These are phyloP conservation scores for Hippocampus kuda DNA, from an alignment of 2,797 vertebrate genomes.

Conservation along the genomic window DNA sequence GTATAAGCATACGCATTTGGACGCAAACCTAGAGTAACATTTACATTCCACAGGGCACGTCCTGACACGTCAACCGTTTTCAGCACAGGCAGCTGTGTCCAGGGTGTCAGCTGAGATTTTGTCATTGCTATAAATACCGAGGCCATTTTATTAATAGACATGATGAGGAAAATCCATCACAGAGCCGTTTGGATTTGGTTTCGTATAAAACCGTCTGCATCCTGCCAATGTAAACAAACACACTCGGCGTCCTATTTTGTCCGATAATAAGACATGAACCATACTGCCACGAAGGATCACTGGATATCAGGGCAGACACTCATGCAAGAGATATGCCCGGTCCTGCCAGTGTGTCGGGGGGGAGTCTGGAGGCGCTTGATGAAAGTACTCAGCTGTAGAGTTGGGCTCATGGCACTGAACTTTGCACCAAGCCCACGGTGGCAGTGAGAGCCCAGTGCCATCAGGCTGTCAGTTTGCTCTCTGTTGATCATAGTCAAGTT, in stretches of 20 bases:
- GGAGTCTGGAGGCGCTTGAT: constrained; percentile 72
- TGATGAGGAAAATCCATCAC: constrained; percentile 23
- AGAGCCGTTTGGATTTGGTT: constrained; percentile 30
- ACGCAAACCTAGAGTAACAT: constrained; percentile 3
- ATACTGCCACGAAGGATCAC: constrained; percentile 37
- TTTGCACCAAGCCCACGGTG: constrained; percentile 44
- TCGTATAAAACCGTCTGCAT: constrained; percentile 25
- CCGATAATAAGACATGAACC: background rate
- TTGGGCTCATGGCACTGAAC: constrained; percentile 70
- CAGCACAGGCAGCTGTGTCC: constrained; percentile 14
- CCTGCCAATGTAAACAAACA: constrained; percentile 7
- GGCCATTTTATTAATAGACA: constrained; percentile 35
- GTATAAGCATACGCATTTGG: background rate
- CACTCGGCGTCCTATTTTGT: constrained; percentile 4
- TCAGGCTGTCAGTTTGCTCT: constrained; percentile 68
- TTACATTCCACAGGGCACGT: constrained; percentile 22
- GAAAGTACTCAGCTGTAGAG: constrained; percentile 70
- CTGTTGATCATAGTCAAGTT: constrained; percentile 57
- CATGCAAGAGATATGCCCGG: constrained; percentile 29
- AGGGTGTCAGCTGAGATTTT: constrained; percentile 31
- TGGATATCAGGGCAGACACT: constrained; percentile 42
- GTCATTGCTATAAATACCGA: constrained; percentile 35
- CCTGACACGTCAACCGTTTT: constrained; percentile 9
- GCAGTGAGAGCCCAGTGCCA: constrained; percentile 63
- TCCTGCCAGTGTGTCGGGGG: constrained; percentile 70